phyloP scores from a whole-genome alignment of 2,113 vertebrate genomes.

The Corythornis vintsioides region DNA sequence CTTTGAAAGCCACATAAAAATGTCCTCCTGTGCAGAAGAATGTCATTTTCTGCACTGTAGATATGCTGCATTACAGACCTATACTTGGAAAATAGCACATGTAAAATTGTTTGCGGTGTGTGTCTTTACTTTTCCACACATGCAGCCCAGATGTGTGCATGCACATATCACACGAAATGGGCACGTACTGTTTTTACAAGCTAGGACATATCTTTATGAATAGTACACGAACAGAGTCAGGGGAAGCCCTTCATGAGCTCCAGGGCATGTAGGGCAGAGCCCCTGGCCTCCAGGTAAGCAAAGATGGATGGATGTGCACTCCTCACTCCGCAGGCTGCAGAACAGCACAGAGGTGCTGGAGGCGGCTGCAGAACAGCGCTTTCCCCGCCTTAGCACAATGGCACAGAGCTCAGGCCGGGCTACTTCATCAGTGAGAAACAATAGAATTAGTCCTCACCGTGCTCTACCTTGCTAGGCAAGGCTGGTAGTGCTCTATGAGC shows the following conservation, averaged over 20 bases:
- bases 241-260: not conserved
- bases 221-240: not conserved
- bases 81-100: conserved; percentile 8
- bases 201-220: conserved; percentile 3
- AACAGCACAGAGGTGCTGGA: not conserved
- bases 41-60: not conserved
- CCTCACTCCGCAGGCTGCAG: not conserved
- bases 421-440: not conserved
- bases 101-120: conserved; percentile 14
- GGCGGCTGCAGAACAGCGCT: not conserved
- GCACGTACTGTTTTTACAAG: conserved; percentile 24
- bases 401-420: not conserved
- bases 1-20: conserved; percentile 35
- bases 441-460: not conserved
- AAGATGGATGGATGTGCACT: not conserved
- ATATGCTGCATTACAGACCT: not conserved
- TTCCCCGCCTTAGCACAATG: not conserved
- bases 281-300: not conserved
- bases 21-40: conserved; percentile 25
- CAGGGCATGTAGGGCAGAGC: not conserved
- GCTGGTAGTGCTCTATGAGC: not conserved
- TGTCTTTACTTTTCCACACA: conserved; percentile 41
- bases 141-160: conserved; percentile 60
- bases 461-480: not conserved
- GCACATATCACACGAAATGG: not conserved